Percentiles rank a stretch among this genome's conserved stretches.
phyloP scores from a whole-genome alignment of 1,140 invertebrate genomes.

The Laodelphax striatellus region DNA sequence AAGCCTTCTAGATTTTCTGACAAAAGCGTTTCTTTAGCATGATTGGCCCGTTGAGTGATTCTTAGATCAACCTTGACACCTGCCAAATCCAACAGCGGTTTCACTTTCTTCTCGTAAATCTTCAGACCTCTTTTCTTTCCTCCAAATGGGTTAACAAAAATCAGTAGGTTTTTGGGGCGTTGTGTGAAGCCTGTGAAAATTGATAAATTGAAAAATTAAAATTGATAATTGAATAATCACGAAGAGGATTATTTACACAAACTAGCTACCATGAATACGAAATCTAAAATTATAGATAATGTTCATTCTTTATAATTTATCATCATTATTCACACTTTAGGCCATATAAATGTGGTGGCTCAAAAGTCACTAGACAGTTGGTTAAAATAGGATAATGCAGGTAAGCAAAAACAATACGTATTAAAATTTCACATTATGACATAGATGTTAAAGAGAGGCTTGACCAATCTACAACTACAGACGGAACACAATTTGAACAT shows the following conservation, averaged over 20 bases:
- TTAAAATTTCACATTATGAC: too few species aligned
- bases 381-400: too few species aligned
- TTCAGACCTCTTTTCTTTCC: slow-evolving; percentile 60
- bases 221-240: neutral
- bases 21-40: slow-evolving; percentile 54
- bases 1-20: slow-evolving; percentile 33
- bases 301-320: too few species aligned
- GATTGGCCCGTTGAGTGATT: slow-evolving; percentile 59
- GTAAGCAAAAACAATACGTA: too few species aligned
- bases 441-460: too few species aligned
- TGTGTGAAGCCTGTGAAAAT: slow-evolving; percentile 35
- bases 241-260: neutral
- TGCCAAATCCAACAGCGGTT: slow-evolving; percentile 62
- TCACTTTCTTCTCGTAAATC: slow-evolving; percentile 61
- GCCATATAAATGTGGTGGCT: too few species aligned
- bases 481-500: too few species aligned
- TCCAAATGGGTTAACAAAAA: slow-evolving; percentile 80
- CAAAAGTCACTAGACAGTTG: too few species aligned
- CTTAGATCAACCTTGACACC: slow-evolving; percentile 52
- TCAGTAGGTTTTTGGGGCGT: slow-evolving; percentile 55
- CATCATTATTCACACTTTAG: too few species aligned
- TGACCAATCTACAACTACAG: too few species aligned
- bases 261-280: neutral
- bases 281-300: neutral
- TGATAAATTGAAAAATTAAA: neutral